These are phyloP conservation scores for Megalopta genalis DNA, from an alignment of 1,140 invertebrate species.

Conservation along the genomic window DNA sequence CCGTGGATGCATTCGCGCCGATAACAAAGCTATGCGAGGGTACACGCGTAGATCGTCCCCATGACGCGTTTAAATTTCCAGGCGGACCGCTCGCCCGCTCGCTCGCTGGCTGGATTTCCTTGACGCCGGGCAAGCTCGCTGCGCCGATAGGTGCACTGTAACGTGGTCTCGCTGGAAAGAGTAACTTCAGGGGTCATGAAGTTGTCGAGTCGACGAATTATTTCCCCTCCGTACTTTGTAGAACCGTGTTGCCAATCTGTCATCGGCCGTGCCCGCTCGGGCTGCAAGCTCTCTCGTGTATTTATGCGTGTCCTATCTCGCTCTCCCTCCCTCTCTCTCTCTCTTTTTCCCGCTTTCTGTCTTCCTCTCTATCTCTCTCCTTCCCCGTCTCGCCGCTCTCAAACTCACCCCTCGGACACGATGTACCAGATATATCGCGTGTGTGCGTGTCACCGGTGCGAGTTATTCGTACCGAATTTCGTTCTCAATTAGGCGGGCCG, in stretches of 20 bases:
- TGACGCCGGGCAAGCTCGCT: slow-evolving; percentile 15
- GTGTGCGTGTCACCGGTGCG: slow-evolving; percentile 24
- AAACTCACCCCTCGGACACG: slow-evolving; percentile 1
- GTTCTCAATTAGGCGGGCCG: slow-evolving; percentile 44
- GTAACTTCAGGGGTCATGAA: slow-evolving; percentile 56
- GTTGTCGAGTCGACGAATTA: slow-evolving; percentile 60
- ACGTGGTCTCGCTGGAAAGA: slow-evolving; percentile 32
- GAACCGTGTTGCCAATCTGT: slow-evolving; percentile 56
- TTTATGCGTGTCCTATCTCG: slow-evolving; percentile 36
- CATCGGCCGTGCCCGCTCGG: slow-evolving; percentile 48
- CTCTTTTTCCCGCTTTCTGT: neutral
- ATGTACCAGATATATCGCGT: slow-evolving; percentile 40
- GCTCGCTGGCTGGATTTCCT: slow-evolving; percentile 36
- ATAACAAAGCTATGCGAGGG: slow-evolving; percentile 58
- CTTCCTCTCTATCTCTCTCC: neutral
- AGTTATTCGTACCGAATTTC: slow-evolving; percentile 57
- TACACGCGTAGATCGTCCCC: slow-evolving; percentile 22
- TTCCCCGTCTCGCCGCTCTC: too few species aligned
- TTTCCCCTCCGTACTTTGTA: slow-evolving; percentile 48
- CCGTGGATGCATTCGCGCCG: slow-evolving; percentile 46
- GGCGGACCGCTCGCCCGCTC: neutral
- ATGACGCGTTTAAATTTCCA: slow-evolving; percentile 39
- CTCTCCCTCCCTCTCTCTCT: neutral
- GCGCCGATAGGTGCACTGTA: slow-evolving; percentile 46
- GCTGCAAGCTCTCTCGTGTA: slow-evolving; percentile 11